Evolutionary conservation across 2,888 invertebrate genomes (phyloP), one percentile per base, ranked within the genome.

Genomic region (Agriotes lineatus): DNA sequence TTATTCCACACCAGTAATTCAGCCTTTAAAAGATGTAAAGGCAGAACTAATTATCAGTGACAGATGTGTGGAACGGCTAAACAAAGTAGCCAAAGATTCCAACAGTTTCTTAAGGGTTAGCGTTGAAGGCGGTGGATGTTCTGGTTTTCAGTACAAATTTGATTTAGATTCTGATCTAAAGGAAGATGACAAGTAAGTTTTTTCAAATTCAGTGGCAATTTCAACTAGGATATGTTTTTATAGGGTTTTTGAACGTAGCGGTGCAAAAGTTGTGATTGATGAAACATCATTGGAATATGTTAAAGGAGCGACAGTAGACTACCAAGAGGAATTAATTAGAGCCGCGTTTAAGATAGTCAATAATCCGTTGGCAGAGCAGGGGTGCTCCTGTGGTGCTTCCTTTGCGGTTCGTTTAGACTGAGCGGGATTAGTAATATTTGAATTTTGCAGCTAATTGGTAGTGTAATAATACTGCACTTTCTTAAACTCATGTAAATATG

Each of bases 71-170:
- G 86, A 89, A 78, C 88, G 91, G 73, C 85, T 96, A 63, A 90
- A 91, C 75, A 89, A 91, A 81, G 88, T 96, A 63, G 89, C 91
- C 62, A 84, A 88, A 71, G 88, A 87, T 14, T 86, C 87, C 3
- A 83, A 82, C 62, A 75, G 78, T 35, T 93, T 92, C 78, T 85
- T 99, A 64, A 89, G 99, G 73, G 86, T 99, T 0, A 89, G 91
- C 48, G 97, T 99, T 0, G 99, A 99, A 83, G 97, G 99, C 54
- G 99, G 99, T 12, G 99, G 99, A 12, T 99, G 99, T 81, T 98
- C 99, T 0, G 99, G 99, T 6, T 99, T 99, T 85, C 98, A 98
- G 81, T 99, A 99, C 82, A 97, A 97, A 86, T 98, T 99, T 82
- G 91, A 94, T 77, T 86, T 99, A 77, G 98, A 97, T 81, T 87